A percentile compares a stretch with the other conserved stretches of the same genome.
phyloP scores from a whole-genome alignment of 2,888 invertebrate genomes.

The Oscheius sp. region DNA sequence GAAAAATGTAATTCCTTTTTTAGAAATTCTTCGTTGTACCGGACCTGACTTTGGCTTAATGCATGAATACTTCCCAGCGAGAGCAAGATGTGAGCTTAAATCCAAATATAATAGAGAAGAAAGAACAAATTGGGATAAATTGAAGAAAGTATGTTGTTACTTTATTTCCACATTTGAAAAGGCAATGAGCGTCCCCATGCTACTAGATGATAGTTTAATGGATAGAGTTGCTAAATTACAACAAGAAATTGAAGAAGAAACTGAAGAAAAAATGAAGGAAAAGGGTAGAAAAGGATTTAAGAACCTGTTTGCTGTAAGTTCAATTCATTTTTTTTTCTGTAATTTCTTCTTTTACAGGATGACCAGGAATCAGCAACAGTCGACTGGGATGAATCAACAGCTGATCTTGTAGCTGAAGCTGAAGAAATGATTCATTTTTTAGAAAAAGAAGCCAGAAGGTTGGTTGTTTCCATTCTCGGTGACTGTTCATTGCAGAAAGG shows the following conservation, averaged over 20 bases:
- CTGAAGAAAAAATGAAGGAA: background rate
- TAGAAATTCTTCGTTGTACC: constrained; percentile 61
- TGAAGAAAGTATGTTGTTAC: constrained; percentile 36
- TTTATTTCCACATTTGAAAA: background rate
- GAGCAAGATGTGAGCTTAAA: constrained; percentile 65
- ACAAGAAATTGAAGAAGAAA: constrained; percentile 30
- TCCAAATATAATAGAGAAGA: constrained; percentile 66
- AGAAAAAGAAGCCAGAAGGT: constrained; percentile 18
- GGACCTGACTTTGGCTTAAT: constrained; percentile 67
- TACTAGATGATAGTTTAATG: constrained; percentile 31
- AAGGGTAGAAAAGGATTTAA: background rate
- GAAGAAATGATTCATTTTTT: constrained; percentile 32
- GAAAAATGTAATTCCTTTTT: constrained; percentile 6
- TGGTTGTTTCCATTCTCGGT: no score
- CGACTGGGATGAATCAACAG: constrained; percentile 35
- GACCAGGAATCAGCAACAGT: background rate
- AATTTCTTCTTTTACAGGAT: background rate
- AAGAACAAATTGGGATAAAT: constrained; percentile 47
- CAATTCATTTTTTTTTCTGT: background rate
- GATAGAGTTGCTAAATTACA: constrained; percentile 20
- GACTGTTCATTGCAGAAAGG: no score
- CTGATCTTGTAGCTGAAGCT: constrained; percentile 38
- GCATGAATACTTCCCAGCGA: constrained; percentile 63
- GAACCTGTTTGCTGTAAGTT: background rate
- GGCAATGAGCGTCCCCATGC: constrained; percentile 28